A percentile compares a stretch with the other conserved stretches of the same genome.
These are phyloP conservation scores for Gastrophysa polygoni DNA, from an alignment of 2,888 invertebrate genomes.

Conservation along the genomic window DNA sequence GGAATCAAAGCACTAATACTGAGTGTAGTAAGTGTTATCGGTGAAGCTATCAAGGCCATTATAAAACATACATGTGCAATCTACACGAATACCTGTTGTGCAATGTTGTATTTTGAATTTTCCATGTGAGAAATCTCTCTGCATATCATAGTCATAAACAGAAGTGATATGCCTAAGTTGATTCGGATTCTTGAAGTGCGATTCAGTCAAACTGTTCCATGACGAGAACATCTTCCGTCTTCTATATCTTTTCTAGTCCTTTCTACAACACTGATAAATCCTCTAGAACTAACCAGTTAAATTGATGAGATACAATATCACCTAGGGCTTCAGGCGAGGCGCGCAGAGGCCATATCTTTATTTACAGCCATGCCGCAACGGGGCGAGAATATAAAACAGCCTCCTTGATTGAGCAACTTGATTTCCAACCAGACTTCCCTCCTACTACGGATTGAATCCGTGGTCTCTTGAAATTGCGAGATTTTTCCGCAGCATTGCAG, in stretches of 20 bases:
- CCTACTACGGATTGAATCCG: constrained; percentile 55
- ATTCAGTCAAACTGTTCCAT: too few species aligned
- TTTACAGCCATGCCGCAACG: constrained; percentile 56
- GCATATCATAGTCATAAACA: constrained; percentile 21
- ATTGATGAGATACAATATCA: constrained; percentile 33
- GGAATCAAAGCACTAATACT: constrained; percentile 1
- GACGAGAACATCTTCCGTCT: too few species aligned
- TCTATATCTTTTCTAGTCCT: too few species aligned
- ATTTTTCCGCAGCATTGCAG: constrained; percentile 39
- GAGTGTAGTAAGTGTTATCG: constrained; percentile 21
- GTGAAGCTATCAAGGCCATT: constrained; percentile 17
- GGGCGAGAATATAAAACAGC: constrained; percentile 56
- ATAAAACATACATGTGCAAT: constrained; percentile 38
- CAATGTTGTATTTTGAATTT: constrained; percentile 10
- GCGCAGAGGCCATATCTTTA: constrained; percentile 58
- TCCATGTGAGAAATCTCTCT: background rate
- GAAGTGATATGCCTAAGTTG: constrained; percentile 10
- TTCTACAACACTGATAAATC: background rate
- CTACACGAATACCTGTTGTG: constrained; percentile 25
- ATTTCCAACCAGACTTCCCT: constrained; percentile 58
- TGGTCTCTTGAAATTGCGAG: constrained; percentile 43
- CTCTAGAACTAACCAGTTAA: constrained; percentile 27
- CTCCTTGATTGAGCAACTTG: constrained; percentile 60
- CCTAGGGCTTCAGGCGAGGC: constrained; percentile 31
- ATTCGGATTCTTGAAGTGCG: too few species aligned